Base-by-base conservation (phyloP, 2,113 vertebrate species). In the Cryptotis parvus region DNA sequence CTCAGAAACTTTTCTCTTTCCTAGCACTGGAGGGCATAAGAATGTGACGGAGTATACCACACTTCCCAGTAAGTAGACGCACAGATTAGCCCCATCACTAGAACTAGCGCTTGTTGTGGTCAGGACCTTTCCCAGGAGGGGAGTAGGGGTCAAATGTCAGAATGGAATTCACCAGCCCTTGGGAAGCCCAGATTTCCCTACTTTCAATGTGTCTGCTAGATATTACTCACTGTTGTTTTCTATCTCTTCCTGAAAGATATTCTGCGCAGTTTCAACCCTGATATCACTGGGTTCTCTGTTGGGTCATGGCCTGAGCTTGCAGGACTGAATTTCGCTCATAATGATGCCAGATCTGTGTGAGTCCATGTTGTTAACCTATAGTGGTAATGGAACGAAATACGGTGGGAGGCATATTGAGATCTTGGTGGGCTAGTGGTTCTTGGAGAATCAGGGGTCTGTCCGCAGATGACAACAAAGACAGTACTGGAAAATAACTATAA, bases 21-120 rank as follows among this genome's bases (percentile, higher is more conserved):
- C 86, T 93, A 99, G 99, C 95, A 98, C 98, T 22, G 99, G 99
- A 94, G 99, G 99, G 78, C 99, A 99, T 81, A 95, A 97, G 31
- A 92, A 70, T 7, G 96, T 99, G 86, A 98, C 99, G 49, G 98
- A 93, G 6, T 98, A 98, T 77, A 98, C 98, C 91, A 99, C 99
- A 26, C 96, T 99, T 90, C 98, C 99, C 24, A 99, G 99, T 99
- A 96, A 99, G 99, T 98, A 95, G 77, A 76, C 37, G 86, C n/a
- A 18, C 0, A 0, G 27, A 52, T 79, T 92, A 61, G 33, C 39
- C 58, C 16, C 33, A 0, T 26, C 33, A 9, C 27, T 11, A 2
- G 2, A 1, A 31, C 76, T 39, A 4, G 20, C 4, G 4, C 68
- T 55, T n/a, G n/a, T n/a, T n/a, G n/a, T n/a, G n/a, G n/a, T n/a